A percentile compares a stretch with the other conserved stretches of the same genome.
These are phyloP conservation scores for Petaurus breviceps DNA, from an alignment of 2,113 vertebrate species.

Conservation along the genomic window DNA sequence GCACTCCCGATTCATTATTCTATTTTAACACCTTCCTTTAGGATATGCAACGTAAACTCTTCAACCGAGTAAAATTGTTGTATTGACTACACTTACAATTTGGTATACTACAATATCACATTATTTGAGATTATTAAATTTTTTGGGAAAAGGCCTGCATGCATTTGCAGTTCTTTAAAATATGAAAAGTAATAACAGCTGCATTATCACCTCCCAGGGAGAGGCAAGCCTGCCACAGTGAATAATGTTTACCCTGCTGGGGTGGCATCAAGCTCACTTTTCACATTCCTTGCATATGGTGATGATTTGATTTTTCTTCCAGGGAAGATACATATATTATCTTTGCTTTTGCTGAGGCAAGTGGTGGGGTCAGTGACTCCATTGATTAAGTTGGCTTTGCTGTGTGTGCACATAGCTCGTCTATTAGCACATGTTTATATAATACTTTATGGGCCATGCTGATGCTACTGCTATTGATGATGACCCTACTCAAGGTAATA, in stretches of 20 bases:
- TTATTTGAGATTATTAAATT: conserved; percentile 62
- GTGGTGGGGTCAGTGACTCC: background rate
- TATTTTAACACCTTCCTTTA: conserved; percentile 25
- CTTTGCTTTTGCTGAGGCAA: conserved; percentile 13
- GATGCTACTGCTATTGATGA: background rate
- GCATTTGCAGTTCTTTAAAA: conserved; percentile 54
- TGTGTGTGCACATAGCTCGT: background rate
- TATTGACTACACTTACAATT: conserved; percentile 12
- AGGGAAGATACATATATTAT: background rate
- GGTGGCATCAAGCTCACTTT: background rate
- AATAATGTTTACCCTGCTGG: conserved; percentile 36
- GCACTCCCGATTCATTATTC: conserved; percentile 49
- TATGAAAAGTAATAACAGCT: conserved; percentile 62
- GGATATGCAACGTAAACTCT: conserved; percentile 29
- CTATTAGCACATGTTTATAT: background rate
- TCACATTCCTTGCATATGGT: background rate
- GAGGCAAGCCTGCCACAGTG: conserved; percentile 50
- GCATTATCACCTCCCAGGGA: conserved; percentile 43
- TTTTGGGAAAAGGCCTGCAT: conserved; percentile 51
- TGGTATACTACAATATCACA: conserved; percentile 32
- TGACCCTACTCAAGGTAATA: background rate
- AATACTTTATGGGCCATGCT: background rate
- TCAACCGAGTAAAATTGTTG: background rate
- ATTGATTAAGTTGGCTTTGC: background rate
- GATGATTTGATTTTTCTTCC: conserved; percentile 27